Conservation (phyloP, 2,113 vertebrate species). For the Alethe castanea region DNA sequence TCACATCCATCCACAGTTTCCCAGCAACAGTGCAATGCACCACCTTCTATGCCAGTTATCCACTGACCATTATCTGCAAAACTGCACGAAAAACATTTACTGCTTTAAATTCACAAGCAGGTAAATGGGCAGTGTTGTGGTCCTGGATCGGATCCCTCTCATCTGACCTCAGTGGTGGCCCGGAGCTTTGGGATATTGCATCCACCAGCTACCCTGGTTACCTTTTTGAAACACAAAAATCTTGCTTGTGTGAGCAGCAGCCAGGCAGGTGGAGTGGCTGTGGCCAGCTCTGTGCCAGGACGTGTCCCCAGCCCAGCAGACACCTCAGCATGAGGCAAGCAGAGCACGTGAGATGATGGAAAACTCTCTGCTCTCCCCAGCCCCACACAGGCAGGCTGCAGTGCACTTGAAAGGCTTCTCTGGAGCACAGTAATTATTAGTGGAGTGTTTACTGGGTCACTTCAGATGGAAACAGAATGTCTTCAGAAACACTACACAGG, state of each 20-base stretch:
- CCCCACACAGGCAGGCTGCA: not conserved
- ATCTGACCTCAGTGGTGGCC: not conserved
- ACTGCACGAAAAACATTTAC: rapidly evolving
- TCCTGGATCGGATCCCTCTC: not conserved
- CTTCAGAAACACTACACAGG: not conserved
- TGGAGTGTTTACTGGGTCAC: not conserved
- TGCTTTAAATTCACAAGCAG: not conserved
- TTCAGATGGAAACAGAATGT: not conserved
- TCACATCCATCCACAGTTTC: not conserved
- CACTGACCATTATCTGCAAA: not conserved
- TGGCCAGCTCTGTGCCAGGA: not conserved
- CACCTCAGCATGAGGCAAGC: rapidly evolving
- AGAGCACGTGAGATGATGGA: not conserved
- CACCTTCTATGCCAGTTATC: not conserved
- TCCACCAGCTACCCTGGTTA: not conserved
- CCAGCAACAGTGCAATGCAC: not conserved
- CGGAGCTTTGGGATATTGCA: not conserved
- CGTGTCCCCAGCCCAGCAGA: rapidly evolving
- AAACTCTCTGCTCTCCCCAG: not conserved
- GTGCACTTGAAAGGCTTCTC: not conserved
- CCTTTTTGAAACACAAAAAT: rapidly evolving
- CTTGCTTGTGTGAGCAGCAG: not conserved
- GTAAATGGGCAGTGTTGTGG: not conserved
- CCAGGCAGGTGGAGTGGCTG: rapidly evolving
- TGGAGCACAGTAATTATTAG: not conserved